phyloP scores from a whole-genome alignment of 1,140 invertebrate genomes.

The Battus philenor region DNA sequence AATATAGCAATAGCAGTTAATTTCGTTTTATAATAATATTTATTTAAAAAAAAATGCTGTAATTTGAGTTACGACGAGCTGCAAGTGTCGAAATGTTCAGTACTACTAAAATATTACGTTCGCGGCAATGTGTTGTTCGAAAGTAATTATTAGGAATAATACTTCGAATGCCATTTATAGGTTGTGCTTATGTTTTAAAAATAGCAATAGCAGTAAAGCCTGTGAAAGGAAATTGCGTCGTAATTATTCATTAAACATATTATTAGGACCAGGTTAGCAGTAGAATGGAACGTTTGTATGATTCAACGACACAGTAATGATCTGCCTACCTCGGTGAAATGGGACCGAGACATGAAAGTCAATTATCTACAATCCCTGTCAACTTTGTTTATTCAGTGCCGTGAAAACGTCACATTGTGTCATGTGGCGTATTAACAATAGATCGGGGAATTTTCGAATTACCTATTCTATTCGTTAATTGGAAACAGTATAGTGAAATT shows the following conservation, averaged over 20 bases:
- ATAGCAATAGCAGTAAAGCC: conserved; percentile 1
- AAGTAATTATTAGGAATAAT: no score
- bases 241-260: conserved; percentile 23
- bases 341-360: conserved; percentile 36
- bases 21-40: no score
- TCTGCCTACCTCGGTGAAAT: conserved; percentile 30
- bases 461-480: background rate
- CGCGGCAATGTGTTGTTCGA: no score
- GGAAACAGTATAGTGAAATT: no score
- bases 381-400: conserved; percentile 31
- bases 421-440: background rate
- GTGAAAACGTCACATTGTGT: conserved; percentile 15
- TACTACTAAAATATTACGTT: no score
- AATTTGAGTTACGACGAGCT: no score
- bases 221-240: conserved; percentile 16
- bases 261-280: conserved; percentile 22
- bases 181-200: background rate
- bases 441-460: background rate
- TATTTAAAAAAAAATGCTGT: no score
- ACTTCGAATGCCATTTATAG: background rate
- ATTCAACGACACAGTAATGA: conserved; percentile 31
- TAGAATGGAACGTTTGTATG: conserved; percentile 20
- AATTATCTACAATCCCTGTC: conserved; percentile 46
- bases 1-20: no score
- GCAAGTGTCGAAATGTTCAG: no score